These are phyloP conservation scores for Diachrysia chrysitis DNA, from an alignment of 2,888 invertebrate genomes.

Conservation along the genomic window DNA sequence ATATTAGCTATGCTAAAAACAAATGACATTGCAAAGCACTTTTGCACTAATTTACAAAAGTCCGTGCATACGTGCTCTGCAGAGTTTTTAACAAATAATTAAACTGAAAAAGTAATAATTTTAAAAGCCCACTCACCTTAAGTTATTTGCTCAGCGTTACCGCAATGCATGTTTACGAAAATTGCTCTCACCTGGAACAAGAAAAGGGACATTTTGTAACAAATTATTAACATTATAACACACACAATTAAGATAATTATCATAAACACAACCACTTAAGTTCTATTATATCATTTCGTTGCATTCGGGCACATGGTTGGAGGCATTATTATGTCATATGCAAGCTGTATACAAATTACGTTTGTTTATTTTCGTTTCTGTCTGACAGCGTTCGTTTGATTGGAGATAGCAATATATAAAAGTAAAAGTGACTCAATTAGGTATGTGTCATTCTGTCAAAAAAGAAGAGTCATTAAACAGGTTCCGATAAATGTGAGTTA, in stretches of 20 bases:
- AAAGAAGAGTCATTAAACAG: constrained; percentile 11
- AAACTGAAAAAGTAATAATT: not conserved
- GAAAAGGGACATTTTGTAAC: constrained; percentile 55
- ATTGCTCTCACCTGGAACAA: constrained; percentile 84
- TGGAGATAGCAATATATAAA: constrained; percentile 32
- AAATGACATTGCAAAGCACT: not conserved
- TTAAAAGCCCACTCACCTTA: constrained; percentile 67
- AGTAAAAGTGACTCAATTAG: constrained; percentile 47
- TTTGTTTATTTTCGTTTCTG: constrained; percentile 36
- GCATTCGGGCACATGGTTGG: constrained; percentile 34
- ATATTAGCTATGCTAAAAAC: not conserved
- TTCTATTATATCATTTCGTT: constrained; percentile 52
- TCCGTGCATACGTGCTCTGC: not conserved
- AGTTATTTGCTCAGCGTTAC: constrained; percentile 78
- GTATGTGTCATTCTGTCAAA: constrained; percentile 1
- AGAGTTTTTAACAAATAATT: not conserved
- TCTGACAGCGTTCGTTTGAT: constrained; percentile 24
- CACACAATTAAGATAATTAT: constrained; percentile 58
- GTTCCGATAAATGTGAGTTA: not conserved
- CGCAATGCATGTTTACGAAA: constrained; percentile 79
- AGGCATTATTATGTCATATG: constrained; percentile 38
- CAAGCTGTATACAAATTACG: constrained; percentile 21
- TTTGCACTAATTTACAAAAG: not conserved
- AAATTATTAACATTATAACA: constrained; percentile 55
- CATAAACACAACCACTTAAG: constrained; percentile 50